These are phyloP conservation scores for Pelodiscus sinensis DNA, from an alignment of 2,113 vertebrate species.

Conservation along the genomic window DNA sequence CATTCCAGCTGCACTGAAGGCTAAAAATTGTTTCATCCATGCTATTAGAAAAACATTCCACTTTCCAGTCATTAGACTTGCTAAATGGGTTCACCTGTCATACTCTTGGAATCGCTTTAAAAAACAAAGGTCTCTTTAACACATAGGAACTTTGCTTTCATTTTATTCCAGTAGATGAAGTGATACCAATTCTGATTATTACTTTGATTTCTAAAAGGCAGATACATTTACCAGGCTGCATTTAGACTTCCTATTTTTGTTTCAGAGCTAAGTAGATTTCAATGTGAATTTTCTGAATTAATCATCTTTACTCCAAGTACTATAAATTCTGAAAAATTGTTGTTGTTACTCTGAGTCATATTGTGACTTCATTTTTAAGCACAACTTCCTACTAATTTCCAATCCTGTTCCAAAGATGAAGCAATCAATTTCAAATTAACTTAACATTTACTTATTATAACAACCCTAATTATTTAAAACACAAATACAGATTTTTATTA, in stretches of 20 bases:
- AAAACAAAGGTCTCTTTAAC: conserved; percentile 12
- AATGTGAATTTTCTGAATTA: conserved; percentile 19
- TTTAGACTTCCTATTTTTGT: not conserved
- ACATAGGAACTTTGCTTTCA: not conserved
- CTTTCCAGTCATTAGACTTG: conserved; percentile 75
- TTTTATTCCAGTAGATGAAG: conserved; percentile 8
- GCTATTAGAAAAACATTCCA: conserved; percentile 74
- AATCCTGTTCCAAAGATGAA: not conserved
- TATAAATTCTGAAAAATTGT: conserved; percentile 21
- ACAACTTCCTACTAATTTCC: not conserved
- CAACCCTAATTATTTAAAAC: conserved; percentile 48
- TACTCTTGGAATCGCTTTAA: conserved; percentile 52
- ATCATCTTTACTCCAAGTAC: not conserved
- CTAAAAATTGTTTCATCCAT: conserved; percentile 67
- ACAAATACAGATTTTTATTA: conserved; percentile 43
- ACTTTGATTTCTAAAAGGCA: not conserved
- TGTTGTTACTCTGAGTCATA: not conserved
- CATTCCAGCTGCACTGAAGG: conserved; percentile 74
- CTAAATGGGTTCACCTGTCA: conserved; percentile 70
- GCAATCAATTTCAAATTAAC: not conserved
- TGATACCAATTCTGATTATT: not conserved
- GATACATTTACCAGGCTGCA: not conserved
- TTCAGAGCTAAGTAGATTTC: conserved; percentile 3
- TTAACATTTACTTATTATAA: conserved; percentile 52
- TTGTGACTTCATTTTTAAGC: conserved; percentile 2